phyloP scores from a whole-genome alignment of 2,888 invertebrate species.

The Lasioglossum pauxillum region DNA sequence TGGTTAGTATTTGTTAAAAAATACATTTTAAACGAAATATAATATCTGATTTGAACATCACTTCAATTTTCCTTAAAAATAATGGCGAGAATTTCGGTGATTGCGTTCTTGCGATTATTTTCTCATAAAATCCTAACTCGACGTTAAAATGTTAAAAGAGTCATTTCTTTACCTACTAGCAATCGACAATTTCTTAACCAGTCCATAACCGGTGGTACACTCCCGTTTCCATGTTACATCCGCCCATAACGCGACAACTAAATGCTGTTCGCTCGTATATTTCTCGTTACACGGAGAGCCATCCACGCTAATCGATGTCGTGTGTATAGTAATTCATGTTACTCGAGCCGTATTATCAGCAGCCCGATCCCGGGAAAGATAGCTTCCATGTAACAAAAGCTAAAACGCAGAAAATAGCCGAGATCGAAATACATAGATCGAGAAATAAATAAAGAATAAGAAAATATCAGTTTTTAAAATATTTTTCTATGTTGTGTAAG shows the following conservation, averaged over 20 bases:
- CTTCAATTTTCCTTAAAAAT: too few species aligned
- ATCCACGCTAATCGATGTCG: constrained; percentile 1
- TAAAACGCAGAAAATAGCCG: neutral
- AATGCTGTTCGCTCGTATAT: neutral
- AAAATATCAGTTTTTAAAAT: too few species aligned
- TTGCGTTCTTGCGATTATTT: too few species aligned
- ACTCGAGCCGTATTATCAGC: neutral
- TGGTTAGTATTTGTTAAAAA: too few species aligned
- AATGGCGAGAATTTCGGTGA: too few species aligned
- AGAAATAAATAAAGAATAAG: too few species aligned
- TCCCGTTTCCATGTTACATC: neutral
- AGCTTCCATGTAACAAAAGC: neutral
- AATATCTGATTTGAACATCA: too few species aligned
- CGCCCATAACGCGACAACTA: neutral
- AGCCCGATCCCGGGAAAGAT: neutral
- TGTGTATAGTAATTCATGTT: neutral
- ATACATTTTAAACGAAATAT: too few species aligned
- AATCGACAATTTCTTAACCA: neutral
- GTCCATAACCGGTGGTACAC: neutral
- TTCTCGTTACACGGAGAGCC: neutral
- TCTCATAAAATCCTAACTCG: too few species aligned
- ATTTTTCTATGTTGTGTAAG: too few species aligned
- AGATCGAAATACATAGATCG: too few species aligned
- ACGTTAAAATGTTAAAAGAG: neutral
- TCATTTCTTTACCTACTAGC: neutral